Evolutionary conservation across 1,140 invertebrate species (phyloP), one percentile per base, ranked within the genome.

Genomic region (Panagrolaimus sp.): DNA sequence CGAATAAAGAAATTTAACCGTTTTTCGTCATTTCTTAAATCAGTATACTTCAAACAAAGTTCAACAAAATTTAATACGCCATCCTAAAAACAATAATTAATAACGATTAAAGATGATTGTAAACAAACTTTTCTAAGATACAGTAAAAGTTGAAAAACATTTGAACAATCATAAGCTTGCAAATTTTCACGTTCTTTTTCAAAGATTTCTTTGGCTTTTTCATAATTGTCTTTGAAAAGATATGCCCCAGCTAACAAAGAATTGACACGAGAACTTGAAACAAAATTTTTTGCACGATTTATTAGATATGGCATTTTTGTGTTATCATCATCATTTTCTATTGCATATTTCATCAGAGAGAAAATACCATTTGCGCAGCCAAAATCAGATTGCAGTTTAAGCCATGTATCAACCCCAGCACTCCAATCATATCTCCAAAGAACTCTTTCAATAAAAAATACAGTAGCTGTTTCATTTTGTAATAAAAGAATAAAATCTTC

Each of bases 341-440:
- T 63, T 5, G 62, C 62, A 16, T 72, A 48, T 43, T 66, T 64
- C 9, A 72, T 48, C 8, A 72, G 69, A 9, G 70, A 25, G 20
- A 72, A 16, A 38, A 72, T 66, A 9, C 70, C 69, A 25, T 72
- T 72, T 20, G 70, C 27, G 14, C 31, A 53, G 45, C 67, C 42
- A n/a, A 72, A 64, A 8, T 14, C 42, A 9, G 68, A 65, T 20
- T 72, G 70, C 25, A 72, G 65, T 16, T 72, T 72, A 14, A 71
- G 20, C 70, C 70, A 72, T 2, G 61, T 65, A 5, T 72, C 69
- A 4, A 72, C 68, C 5, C 70, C 70, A 20, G 43, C 42, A 25
- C 51, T 57, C 70, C 70, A 72, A 9, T 70, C 70, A 14, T 73
- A 44, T 11, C 70, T n/a, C n/a, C n/a, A 70, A 61, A 27, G 66